A percentile compares a stretch with the other conserved stretches of the same genome.
phyloP scores from a whole-genome alignment of 2,888 invertebrate genomes.

The Iphiclides podalirius region DNA sequence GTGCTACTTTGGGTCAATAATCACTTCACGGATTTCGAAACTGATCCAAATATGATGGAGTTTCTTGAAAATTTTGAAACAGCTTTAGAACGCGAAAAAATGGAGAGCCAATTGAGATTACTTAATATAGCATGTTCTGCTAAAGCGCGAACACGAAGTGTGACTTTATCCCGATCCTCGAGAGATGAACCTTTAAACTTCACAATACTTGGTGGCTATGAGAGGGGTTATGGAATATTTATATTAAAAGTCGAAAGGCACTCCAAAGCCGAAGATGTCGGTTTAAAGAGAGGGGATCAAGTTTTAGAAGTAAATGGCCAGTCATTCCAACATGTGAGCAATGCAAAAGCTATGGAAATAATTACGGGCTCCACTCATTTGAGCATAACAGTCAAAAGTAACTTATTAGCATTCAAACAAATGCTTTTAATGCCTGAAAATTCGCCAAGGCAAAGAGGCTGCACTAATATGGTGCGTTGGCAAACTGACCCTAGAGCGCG shows the following conservation, averaged over 20 bases:
- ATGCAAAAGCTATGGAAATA: slow-evolving; percentile 94
- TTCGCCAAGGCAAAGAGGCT: slow-evolving; percentile 86
- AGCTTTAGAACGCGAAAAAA: slow-evolving; percentile 89
- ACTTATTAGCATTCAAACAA: slow-evolving; percentile 91
- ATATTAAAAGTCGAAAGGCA: slow-evolving; percentile 95
- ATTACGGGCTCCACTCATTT: slow-evolving; percentile 96
- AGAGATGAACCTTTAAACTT: slow-evolving; percentile 97
- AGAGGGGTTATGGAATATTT: slow-evolving; percentile 95
- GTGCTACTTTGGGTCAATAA: slow-evolving; percentile 99
- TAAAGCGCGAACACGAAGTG: slow-evolving; percentile 94
- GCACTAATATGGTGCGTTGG: slow-evolving; percentile 84
- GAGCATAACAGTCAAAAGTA: slow-evolving; percentile 97
- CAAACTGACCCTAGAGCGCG: slow-evolving; percentile 86
- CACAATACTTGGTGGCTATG: slow-evolving; percentile 95
- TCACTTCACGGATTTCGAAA: slow-evolving; percentile 98
- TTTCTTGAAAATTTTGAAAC: slow-evolving; percentile 96
- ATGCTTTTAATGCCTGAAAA: slow-evolving; percentile 87
- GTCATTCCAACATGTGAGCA: slow-evolving; percentile 95
- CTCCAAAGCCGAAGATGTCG: slow-evolving; percentile 97
- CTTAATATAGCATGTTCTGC: slow-evolving; percentile 98
- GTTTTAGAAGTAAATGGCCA: slow-evolving; percentile 98
- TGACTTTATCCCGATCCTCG: slow-evolving; percentile 94
- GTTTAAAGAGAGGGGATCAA: slow-evolving; percentile 98
- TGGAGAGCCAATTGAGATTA: slow-evolving; percentile 90
- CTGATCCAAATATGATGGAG: slow-evolving; percentile 97